Base-by-base conservation (phyloP, 2,113 vertebrate genomes). In the Echinops telfairi region DNA sequence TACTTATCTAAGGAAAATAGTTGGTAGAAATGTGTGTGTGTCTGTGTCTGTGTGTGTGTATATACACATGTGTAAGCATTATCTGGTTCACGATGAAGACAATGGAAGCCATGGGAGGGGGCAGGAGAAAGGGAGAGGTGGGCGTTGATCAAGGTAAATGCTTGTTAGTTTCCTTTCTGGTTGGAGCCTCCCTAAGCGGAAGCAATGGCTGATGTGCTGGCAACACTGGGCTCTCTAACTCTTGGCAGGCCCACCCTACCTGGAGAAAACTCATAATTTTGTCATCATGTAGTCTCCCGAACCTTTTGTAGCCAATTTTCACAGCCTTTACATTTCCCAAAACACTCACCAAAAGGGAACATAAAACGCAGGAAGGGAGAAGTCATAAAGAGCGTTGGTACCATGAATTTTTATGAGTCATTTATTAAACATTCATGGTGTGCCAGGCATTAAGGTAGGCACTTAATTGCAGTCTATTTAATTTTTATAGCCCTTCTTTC, bases 221-320 rank as follows among this genome's bases (percentile, higher is more conserved):
- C 47, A 53, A 53, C 9, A 53, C 47, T 53, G 47, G 47, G 12
- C 47, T 53, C 47, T 53, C 12, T 53, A 53, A 53, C 47, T 53
- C 47, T 53, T 53, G 8, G 8, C 40, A n/a, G 16, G 15, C 20
- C 89, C 40, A 71, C 73, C 92, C 76, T 77, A 84, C 71, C 40
- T 75, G 66, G 78, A 60, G 57, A 86, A 91, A 84, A 91, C 27
- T 29, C n/a, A 68, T 43, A 53, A 53, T 11, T 82, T 83, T 80
- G 14, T 25, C 17, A 4, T 58, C 38, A 83, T 33, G 64, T 91
- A 78, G 78, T n/a, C 43, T 60, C 58, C n/a, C 16, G 4, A 22
- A 76, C 27, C 47, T 53, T 53, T 53, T 53, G 47, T 53, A 53
- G 47, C 47, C 47, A 53, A 53, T 6, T 53, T 53, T 53, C 47